These are phyloP conservation scores for Hypsibius dujardini DNA, from an alignment of 1,140 invertebrate species.

Conservation along the genomic window DNA sequence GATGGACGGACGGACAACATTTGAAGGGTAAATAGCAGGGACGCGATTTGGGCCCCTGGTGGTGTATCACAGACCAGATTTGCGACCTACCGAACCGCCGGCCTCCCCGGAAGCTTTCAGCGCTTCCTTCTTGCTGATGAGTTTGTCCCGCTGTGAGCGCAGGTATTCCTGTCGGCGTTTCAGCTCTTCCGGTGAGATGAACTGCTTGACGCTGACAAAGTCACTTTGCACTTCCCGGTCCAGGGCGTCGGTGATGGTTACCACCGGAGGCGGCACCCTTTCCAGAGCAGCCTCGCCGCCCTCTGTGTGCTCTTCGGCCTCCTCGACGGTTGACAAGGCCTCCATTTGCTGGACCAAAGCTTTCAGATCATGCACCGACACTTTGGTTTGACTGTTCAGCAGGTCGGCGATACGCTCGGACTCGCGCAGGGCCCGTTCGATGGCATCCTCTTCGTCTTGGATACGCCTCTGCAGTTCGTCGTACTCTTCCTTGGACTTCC, in stretches of 20 bases:
- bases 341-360: background rate
- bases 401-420: background rate
- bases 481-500: constrained; percentile 5
- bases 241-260: background rate
- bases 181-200: background rate
- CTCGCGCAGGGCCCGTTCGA: constrained; percentile 3
- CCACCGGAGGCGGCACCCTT: background rate
- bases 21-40: too few species aligned
- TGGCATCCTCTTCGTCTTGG: background rate
- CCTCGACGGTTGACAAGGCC: too few species aligned
- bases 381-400: background rate
- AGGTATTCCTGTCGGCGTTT: background rate
- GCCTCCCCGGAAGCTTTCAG: too few species aligned
- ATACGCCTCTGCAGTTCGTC: background rate
- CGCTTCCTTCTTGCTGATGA: background rate
- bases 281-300: background rate
- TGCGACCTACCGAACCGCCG: too few species aligned
- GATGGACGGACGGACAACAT: too few species aligned
- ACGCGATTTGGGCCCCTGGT: too few species aligned
- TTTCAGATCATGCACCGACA: background rate
- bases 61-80: too few species aligned
- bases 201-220: background rate
- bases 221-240: background rate
- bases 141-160: background rate
- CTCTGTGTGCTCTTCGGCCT: too few species aligned